Conservation (phyloP, 2,797 vertebrate species). For the Pelodytes ibericus region DNA sequence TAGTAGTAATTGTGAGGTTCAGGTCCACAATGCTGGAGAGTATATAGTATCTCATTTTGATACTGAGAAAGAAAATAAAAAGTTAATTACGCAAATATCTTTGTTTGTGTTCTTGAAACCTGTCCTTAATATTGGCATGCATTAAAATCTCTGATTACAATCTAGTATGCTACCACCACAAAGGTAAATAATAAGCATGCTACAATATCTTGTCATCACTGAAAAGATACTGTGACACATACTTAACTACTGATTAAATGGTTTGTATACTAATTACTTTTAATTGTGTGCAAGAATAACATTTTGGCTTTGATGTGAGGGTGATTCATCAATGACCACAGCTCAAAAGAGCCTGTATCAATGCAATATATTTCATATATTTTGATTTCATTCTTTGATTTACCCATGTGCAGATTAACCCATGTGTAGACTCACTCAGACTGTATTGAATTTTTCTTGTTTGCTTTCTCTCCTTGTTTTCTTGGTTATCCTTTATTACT, state of each 20-base stretch:
- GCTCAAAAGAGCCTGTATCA: too few relatives aligned
- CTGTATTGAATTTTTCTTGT: too few relatives aligned
- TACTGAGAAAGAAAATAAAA: too few relatives aligned
- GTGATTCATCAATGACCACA: neutral
- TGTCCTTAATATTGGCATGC: neutral
- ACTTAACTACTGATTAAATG: neutral
- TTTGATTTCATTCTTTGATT: too few relatives aligned
- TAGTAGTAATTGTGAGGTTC: too few relatives aligned
- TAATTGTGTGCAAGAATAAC: neutral
- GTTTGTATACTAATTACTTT: neutral
- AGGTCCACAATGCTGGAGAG: too few relatives aligned
- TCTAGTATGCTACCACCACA: slow-evolving; percentile 12
- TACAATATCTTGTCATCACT: slow-evolving; percentile 27
- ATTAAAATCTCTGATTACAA: slow-evolving; percentile 7
- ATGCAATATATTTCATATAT: too few relatives aligned
- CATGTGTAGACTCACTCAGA: too few relatives aligned
- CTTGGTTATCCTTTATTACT: too few relatives aligned
- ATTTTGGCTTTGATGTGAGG: neutral
- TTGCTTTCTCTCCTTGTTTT: too few relatives aligned
- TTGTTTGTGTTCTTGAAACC: neutral
- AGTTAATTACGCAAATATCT: neutral
- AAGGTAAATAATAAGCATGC: slow-evolving; percentile 12
- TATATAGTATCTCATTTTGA: too few relatives aligned
- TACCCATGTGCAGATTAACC: too few relatives aligned
- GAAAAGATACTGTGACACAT: slow-evolving; percentile 18